Conservation (phyloP, 1,140 invertebrate genomes). For the Lepidurus arcticus region DNA sequence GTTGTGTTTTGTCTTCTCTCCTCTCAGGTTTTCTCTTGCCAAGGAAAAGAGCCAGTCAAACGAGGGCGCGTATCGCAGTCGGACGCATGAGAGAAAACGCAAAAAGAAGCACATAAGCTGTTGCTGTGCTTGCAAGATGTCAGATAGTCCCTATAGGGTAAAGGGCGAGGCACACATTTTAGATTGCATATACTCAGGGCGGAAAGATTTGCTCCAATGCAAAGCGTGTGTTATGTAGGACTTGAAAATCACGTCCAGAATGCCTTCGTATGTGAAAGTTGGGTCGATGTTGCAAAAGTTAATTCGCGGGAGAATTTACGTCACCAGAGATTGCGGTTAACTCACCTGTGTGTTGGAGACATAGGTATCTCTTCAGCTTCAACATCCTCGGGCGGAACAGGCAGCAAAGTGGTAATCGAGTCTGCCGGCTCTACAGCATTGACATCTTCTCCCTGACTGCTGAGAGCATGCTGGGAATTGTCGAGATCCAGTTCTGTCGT, state of each 20-base stretch:
- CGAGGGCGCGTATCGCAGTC: neutral
- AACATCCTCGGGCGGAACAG: neutral
- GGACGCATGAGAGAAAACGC: neutral
- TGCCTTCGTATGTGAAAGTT: no score
- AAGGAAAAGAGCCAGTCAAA: neutral
- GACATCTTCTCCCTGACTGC: neutral
- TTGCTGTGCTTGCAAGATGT: neutral
- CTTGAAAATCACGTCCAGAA: neutral
- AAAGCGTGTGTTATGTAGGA: neutral
- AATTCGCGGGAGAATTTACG: no score
- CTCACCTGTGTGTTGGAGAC: neutral
- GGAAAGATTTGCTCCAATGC: neutral
- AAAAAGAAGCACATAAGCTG: neutral
- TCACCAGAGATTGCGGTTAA: neutral
- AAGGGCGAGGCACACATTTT: constrained; percentile 5
- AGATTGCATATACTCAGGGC: neutral
- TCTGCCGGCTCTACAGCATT: neutral
- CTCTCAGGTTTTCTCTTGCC: neutral
- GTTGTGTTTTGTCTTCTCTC: neutral
- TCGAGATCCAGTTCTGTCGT: constrained; percentile 12
- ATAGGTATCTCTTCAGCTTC: neutral
- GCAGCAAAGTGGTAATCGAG: constrained; percentile 15
- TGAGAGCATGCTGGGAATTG: neutral
- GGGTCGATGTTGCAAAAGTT: no score
- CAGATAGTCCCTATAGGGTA: constrained; percentile 19